Evolutionary conservation across 1,140 invertebrate genomes (phyloP).

Genomic region (Sycophila sp.): DNA sequence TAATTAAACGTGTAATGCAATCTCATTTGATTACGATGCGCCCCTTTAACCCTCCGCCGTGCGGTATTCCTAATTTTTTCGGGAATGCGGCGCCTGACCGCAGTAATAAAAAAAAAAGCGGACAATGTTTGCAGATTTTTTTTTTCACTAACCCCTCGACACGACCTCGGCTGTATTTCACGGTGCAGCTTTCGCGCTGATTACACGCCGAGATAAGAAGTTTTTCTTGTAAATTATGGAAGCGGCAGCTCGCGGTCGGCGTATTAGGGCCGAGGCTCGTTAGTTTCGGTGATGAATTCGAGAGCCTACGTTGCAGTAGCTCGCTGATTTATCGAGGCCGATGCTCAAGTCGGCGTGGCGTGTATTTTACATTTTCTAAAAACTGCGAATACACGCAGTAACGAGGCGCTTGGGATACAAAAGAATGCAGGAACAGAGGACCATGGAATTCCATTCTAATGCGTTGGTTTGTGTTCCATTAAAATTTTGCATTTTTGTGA

Average conservation of each 20-base stretch:
- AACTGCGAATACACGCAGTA: too few relatives aligned
- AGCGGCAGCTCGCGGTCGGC: not conserved
- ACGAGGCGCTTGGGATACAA: too few relatives aligned
- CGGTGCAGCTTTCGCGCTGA: not conserved
- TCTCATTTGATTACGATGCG: slow-evolving; percentile 13
- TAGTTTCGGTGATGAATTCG: slow-evolving; percentile 6
- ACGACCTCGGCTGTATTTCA: not conserved
- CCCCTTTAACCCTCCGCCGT: not conserved
- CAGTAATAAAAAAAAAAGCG: not conserved
- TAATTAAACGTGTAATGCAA: slow-evolving; percentile 26
- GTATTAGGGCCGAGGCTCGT: slow-evolving; percentile 2
- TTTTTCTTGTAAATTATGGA: slow-evolving; percentile 18
- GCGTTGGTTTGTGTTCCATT: too few relatives aligned
- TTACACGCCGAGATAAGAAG: slow-evolving; percentile 21
- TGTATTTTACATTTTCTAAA: too few relatives aligned
- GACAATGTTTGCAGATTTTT: not conserved
- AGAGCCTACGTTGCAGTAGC: not conserved
- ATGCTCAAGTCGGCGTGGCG: too few relatives aligned
- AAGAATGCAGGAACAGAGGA: too few relatives aligned
- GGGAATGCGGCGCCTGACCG: not conserved
- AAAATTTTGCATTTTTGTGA: too few relatives aligned
- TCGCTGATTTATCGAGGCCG: slow-evolving; percentile 11
- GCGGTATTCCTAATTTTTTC: not conserved
- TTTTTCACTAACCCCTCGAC: not conserved
- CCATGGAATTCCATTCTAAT: too few relatives aligned